Base-by-base conservation (phyloP, 2,888 invertebrate genomes). In the Andrena camellia region DNA sequence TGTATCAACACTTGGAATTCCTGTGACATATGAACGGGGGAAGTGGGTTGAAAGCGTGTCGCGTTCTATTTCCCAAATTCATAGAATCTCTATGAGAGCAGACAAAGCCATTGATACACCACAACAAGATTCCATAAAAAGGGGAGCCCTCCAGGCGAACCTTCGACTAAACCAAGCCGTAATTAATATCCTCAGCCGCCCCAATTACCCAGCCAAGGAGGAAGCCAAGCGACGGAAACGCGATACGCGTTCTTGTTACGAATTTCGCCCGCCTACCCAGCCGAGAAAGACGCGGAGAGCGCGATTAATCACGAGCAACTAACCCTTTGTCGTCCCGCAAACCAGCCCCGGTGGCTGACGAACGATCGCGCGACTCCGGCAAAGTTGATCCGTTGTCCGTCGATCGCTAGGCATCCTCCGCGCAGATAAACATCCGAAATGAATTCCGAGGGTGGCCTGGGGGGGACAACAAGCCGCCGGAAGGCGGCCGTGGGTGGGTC, bases 381-480 rank as follows among this genome's bases (percentile, higher is more conserved):
- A 82, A 82, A 42, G 33, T 80, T 86, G 72, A 86, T 81, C 74
- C 68, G 70, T 57, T 63, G 67, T 73, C 70, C 33, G 73, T 68
- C 66, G 70, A 83, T 83, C 83, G 68, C 17, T 59, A 33, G 59
- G 70, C n/a, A 72, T 62, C 71, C 52, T 29, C 50, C 8, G 35
- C 50, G 31, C 52, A 71, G 84, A 88, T 86, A 85, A 88, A 88
- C 78, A 83, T 86, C 74, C 74, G 81, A 88, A 87, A 86, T 82
- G 88, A 85, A 88, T 87, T 88, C 85, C 69, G 63, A 48, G 71
- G 62, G 78, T 59, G 74, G 60, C 60, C 54, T 54, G 17, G 31
- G 8, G 8, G 64, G 64, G 59, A 63, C 78, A 63, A 52, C 50
- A 33, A 26, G 60, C 29, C 31, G 26, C 35, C 26, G 52, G 52